A percentile compares a stretch with the other conserved stretches of the same genome.
Evolutionary conservation across 35 echinoderm and acorn worm genomes (phyloP).

Genomic region (Acanthaster planci): DNA sequence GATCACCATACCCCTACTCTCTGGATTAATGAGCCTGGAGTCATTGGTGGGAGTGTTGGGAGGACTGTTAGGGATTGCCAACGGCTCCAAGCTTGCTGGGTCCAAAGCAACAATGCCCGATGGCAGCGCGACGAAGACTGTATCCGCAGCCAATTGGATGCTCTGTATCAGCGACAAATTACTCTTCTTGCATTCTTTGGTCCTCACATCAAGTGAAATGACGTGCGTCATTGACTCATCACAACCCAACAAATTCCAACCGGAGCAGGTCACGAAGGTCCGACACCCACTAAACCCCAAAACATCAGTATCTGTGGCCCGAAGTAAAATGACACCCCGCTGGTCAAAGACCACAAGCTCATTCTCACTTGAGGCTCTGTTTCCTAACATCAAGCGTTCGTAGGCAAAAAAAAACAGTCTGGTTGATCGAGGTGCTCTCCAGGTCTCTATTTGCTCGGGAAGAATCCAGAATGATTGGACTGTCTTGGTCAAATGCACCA

Average conservation of each 20-base stretch:
- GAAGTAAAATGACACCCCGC: not conserved
- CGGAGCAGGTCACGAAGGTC: not conserved
- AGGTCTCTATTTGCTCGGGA: not conserved
- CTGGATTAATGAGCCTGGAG: not conserved
- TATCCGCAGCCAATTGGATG: not conserved
- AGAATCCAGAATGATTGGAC: not conserved
- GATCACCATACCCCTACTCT: not conserved
- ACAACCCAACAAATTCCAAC: not conserved
- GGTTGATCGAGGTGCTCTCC: not conserved
- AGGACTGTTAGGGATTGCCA: too few relatives aligned
- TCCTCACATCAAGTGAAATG: not conserved
- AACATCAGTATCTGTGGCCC: not conserved
- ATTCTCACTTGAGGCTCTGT: not conserved
- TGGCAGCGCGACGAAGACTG: not conserved
- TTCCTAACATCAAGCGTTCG: not conserved
- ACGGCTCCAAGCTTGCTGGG: not conserved
- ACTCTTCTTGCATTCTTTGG: not conserved
- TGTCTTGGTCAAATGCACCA: not conserved
- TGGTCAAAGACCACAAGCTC: not conserved
- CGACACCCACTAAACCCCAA: not conserved
- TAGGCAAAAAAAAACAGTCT: not conserved
- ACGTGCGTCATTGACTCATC: not conserved
- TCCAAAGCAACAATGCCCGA: not conserved
- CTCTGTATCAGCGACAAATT: not conserved
- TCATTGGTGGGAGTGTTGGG: not conserved